phyloP scores from a whole-genome alignment of 2,797 vertebrate species.

The Lepidocolaptes lacrymiger region DNA sequence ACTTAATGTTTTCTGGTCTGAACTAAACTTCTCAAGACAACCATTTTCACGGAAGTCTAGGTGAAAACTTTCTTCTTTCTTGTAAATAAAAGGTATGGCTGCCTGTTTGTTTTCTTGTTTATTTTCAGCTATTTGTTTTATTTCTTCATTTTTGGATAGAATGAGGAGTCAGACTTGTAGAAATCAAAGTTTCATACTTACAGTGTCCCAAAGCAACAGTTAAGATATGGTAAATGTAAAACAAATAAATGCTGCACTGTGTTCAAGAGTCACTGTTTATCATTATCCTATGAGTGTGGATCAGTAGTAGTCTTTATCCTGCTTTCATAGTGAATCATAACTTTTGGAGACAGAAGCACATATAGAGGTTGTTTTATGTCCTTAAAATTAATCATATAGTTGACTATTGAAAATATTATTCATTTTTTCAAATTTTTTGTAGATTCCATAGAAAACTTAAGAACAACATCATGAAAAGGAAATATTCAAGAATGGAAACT shows the following conservation, averaged over 20 bases:
- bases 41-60: neutral
- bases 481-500: neutral
- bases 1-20: neutral
- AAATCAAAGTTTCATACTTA: neutral
- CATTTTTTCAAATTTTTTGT: neutral
- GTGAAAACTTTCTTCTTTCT: neutral
- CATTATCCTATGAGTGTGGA: neutral
- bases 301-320: neutral
- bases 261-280: neutral
- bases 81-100: rapidly evolving
- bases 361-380: neutral
- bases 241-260: neutral
- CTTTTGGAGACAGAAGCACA: neutral
- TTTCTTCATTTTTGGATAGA: neutral
- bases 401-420: neutral
- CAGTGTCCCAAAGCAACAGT: neutral
- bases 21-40: neutral
- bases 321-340: neutral
- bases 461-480: neutral
- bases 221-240: neutral
- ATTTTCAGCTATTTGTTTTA: neutral
- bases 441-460: neutral
- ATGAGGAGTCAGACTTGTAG: neutral
- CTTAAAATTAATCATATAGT: neutral
- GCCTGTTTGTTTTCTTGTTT: neutral